Conservation (phyloP, 1,140 invertebrate species). For the Wiebesia pumilae region DNA sequence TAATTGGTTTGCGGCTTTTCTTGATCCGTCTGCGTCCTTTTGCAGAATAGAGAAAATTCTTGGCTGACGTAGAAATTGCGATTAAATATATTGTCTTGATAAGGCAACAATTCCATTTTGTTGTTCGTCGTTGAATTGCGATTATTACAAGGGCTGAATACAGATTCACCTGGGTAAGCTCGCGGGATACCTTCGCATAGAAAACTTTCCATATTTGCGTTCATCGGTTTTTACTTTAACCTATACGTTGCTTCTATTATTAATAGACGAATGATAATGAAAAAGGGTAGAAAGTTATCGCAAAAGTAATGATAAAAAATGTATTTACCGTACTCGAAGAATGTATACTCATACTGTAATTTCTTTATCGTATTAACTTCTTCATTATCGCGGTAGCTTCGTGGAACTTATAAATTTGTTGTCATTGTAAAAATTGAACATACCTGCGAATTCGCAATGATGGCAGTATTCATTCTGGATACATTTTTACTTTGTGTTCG, state of each 20-base stretch:
- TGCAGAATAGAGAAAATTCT: constrained; percentile 12
- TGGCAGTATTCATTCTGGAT: neutral
- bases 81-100: neutral
- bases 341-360: neutral
- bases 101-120: no score
- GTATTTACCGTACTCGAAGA: neutral
- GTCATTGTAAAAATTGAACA: neutral
- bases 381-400: neutral
- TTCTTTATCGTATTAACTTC: neutral
- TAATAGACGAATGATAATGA: neutral
- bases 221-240: neutral
- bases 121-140: neutral
- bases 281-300: neutral
- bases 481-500: no score
- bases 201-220: neutral
- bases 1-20: neutral
- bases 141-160: neutral
- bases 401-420: constrained; percentile 7
- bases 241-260: neutral
- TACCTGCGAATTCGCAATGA: neutral
- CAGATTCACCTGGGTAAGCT: neutral
- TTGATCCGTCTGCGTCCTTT: neutral
- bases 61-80: neutral
- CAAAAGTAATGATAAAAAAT: neutral
- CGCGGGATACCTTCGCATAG: neutral